A percentile compares a stretch with the other conserved stretches of the same genome.
Conservation (phyloP, 2,797 vertebrate species). For the Xerus rutilus region DNA sequence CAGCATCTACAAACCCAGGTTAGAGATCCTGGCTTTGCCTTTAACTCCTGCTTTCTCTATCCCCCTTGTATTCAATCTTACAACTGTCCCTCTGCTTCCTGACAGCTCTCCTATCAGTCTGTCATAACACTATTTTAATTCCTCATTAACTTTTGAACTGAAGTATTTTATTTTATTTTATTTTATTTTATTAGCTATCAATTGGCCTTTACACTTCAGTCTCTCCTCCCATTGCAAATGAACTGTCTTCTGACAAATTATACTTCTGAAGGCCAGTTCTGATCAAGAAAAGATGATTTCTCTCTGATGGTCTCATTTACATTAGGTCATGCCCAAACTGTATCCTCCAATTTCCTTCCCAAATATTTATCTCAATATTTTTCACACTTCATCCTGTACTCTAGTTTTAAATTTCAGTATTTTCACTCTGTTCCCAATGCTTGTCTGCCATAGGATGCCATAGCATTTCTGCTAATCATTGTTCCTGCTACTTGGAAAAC, state of each 20-base stretch:
- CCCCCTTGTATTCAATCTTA: not conserved
- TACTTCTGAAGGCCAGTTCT: not conserved
- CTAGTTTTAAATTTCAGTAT: not conserved
- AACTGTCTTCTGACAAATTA: not conserved
- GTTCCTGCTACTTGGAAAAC: not conserved
- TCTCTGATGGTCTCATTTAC: not conserved
- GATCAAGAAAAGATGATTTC: not conserved
- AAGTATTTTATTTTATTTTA: slow-evolving; percentile 11
- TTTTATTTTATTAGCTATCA: not conserved
- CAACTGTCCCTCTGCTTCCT: not conserved
- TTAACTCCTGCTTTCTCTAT: not conserved
- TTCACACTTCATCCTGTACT: not conserved
- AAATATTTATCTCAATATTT: not conserved
- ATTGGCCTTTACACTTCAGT: not conserved
- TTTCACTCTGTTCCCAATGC: not conserved
- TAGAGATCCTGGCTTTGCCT: not conserved
- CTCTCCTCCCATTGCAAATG: not conserved
- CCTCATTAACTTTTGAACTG: not conserved
- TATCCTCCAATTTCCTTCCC: not conserved
- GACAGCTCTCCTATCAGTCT: not conserved
- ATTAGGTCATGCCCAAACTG: not conserved
- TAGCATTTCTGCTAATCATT: not conserved
- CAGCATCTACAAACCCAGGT: not conserved
- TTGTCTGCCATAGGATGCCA: not conserved
- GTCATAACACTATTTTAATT: no score